These are phyloP conservation scores for Galago senegalensis DNA, from an alignment of 2,797 vertebrate species.

Conservation along the genomic window DNA sequence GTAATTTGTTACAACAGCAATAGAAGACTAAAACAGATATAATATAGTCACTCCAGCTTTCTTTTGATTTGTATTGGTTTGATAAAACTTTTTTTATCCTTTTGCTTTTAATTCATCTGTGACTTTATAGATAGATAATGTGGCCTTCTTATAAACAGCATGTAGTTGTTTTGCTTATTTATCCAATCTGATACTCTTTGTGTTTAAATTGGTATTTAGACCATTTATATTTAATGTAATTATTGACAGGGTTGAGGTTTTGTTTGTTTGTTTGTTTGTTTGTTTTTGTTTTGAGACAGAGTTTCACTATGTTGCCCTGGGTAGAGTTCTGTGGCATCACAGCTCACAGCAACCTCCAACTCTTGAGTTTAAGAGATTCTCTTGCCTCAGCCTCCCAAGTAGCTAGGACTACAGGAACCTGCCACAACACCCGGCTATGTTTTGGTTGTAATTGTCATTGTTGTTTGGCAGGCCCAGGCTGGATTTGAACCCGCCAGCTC, in stretches of 20 bases:
- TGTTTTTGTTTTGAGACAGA: too few species aligned
- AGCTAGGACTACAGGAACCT: too few species aligned
- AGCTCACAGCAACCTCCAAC: too few species aligned
- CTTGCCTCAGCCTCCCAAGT: too few species aligned
- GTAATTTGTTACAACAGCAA: background rate
- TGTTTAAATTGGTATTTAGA: constrained; percentile 45
- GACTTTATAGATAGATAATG: background rate
- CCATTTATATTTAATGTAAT: constrained; percentile 6
- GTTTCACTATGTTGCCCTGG: too few species aligned
- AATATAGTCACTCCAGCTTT: background rate
- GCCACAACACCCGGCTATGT: too few species aligned
- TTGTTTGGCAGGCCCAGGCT: too few species aligned
- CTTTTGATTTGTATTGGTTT: constrained; percentile 34
- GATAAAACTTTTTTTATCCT: background rate
- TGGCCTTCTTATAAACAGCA: background rate
- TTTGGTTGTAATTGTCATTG: too few species aligned
- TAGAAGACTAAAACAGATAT: constrained; percentile 7
- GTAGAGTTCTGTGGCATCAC: too few species aligned
- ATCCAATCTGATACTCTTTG: background rate
- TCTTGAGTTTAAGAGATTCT: too few species aligned
- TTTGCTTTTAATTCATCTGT: constrained; percentile 48
- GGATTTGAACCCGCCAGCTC: too few species aligned
- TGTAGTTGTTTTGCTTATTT: background rate
- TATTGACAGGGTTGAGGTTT: background rate
- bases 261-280: too few species aligned